Conservation (phyloP, 2,888 invertebrate genomes). For the Amorpha juglandis region DNA sequence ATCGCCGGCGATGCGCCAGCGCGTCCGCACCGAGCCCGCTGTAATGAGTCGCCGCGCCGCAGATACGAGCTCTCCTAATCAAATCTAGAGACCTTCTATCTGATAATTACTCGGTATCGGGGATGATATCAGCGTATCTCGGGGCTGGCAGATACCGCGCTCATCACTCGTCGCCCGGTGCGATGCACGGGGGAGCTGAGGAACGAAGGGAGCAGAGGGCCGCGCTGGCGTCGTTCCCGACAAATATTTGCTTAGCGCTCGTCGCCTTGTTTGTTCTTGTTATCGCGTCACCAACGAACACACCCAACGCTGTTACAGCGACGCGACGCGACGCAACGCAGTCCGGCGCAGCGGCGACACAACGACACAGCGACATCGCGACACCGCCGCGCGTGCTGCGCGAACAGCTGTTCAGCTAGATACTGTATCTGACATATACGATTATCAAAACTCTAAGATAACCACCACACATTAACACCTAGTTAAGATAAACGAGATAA, state of each 20-base stretch:
- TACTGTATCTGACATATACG: constrained; percentile 76
- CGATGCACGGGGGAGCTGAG: constrained; percentile 33
- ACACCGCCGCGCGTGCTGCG: constrained; percentile 30
- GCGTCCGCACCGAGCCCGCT: constrained; percentile 49
- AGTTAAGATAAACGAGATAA: constrained; percentile 83
- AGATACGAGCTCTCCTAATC: constrained; percentile 74
- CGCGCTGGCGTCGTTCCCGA: constrained; percentile 51
- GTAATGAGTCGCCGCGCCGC: constrained; percentile 57
- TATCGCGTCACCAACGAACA: constrained; percentile 55
- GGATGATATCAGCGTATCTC: constrained; percentile 74
- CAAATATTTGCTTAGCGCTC: constrained; percentile 69
- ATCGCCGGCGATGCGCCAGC: constrained; percentile 35
- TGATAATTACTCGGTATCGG: constrained; percentile 78
- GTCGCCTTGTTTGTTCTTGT: constrained; percentile 63
- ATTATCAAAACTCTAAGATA: constrained; percentile 78
- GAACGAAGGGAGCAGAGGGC: constrained; percentile 32
- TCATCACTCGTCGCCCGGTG: constrained; percentile 34
- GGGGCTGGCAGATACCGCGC: constrained; percentile 56
- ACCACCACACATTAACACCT: constrained; percentile 76
- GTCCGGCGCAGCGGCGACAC: constrained; percentile 39
- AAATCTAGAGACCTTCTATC: constrained; percentile 76
- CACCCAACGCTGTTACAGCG: constrained; percentile 16
- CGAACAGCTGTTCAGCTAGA: constrained; percentile 62
- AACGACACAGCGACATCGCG: constrained; percentile 15
- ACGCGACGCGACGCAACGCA: constrained; percentile 47